A percentile compares a stretch with the other conserved stretches of the same genome.
Evolutionary conservation across 2,113 vertebrate species (phyloP).

Genomic region (Cariama cristata): DNA sequence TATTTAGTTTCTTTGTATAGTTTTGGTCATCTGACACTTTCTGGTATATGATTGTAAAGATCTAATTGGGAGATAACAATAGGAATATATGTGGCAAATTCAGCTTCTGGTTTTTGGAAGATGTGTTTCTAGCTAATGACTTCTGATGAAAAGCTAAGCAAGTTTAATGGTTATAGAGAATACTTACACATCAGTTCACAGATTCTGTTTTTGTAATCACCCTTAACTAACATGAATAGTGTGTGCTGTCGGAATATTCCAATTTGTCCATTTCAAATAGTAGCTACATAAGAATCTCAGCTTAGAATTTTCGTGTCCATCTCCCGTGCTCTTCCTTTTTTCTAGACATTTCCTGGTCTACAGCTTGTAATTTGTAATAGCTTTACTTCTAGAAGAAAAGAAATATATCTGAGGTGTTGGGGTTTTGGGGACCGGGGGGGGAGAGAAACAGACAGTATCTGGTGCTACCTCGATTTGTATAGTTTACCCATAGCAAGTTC

Average conservation of each 20-base stretch:
- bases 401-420: neutral
- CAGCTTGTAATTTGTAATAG: neutral
- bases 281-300: neutral
- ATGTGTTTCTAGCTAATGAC: neutral
- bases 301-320: neutral
- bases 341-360: neutral
- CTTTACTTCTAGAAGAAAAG: neutral
- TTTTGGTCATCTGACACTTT: neutral
- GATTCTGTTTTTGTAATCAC: neutral
- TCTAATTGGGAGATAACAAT: neutral
- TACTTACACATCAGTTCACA: neutral
- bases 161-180: neutral
- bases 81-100: neutral
- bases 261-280: neutral
- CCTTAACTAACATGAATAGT: neutral
- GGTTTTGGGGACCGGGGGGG: rapidly evolving
- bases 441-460: neutral
- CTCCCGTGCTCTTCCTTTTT: neutral
- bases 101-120: neutral
- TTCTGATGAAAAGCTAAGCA: neutral
- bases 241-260: neutral
- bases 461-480: neutral
- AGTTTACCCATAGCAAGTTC: neutral
- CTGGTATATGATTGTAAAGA: neutral
- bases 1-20: neutral